These are phyloP conservation scores for Athripsodes cinereus DNA, from an alignment of 2,888 invertebrate genomes.

Conservation along the genomic window DNA sequence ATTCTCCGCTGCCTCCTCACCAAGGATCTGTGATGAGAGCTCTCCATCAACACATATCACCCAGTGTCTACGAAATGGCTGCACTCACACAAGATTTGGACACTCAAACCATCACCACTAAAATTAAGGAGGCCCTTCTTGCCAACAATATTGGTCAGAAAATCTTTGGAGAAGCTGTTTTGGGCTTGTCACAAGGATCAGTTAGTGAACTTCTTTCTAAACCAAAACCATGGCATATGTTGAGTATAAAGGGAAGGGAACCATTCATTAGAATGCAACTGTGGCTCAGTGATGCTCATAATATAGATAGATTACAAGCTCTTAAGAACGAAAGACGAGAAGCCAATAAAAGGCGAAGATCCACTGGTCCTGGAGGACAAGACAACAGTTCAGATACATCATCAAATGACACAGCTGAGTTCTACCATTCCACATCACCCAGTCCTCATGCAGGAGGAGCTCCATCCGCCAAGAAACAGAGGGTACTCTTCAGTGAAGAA, in stretches of 20 bases:
- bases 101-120: constrained; percentile 92
- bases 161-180: constrained; percentile 95
- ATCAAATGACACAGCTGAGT: constrained; percentile 83
- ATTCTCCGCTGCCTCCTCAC: constrained; percentile 58
- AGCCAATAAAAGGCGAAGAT: constrained; percentile 83
- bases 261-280: constrained; percentile 95
- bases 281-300: constrained; percentile 94
- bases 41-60: constrained; percentile 80
- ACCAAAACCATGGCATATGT: constrained; percentile 99
- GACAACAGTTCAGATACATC: constrained; percentile 86
- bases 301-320: constrained; percentile 87
- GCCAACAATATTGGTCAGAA: constrained; percentile 98
- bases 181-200: constrained; percentile 93
- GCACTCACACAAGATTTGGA: constrained; percentile 94
- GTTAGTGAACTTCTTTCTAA: constrained; percentile 96
- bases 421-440: constrained; percentile 78
- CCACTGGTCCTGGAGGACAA: constrained; percentile 73
- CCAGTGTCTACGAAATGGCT: constrained; percentile 97
- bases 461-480: constrained; percentile 87
- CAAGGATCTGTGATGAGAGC: constrained; percentile 62
- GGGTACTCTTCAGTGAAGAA: constrained; percentile 95
- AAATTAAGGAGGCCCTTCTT: constrained; percentile 92
- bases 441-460: constrained; percentile 65
- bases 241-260: constrained; percentile 95
- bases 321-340: constrained; percentile 86